Evolutionary conservation across 2,888 invertebrate genomes (phyloP).

Genomic region (Barypeithes pellucidus): DNA sequence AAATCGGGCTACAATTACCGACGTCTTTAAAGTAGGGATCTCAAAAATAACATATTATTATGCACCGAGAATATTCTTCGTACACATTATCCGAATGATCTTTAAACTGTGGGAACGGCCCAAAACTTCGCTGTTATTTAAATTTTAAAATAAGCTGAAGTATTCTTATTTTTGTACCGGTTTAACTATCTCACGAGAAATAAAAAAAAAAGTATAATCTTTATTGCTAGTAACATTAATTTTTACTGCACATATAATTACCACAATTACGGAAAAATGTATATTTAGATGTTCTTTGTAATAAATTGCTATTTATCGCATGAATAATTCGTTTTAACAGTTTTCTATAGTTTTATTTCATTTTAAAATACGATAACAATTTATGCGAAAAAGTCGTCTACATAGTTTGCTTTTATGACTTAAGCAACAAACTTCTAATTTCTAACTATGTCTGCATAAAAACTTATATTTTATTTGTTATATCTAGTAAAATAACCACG

Average conservation of each 20-base stretch:
- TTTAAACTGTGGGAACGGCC: conserved; percentile 52
- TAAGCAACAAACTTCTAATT: too few species aligned
- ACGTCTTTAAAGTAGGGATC: conserved; percentile 43
- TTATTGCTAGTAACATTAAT: conserved; percentile 43
- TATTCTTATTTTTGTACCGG: conserved; percentile 32
- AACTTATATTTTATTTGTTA: too few species aligned
- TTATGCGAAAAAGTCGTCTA: not conserved
- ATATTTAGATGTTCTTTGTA: conserved; percentile 38
- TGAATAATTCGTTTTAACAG: conserved; percentile 19
- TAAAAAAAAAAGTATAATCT: conserved; percentile 41
- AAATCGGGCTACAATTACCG: conserved; percentile 41
- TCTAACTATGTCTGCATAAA: too few species aligned
- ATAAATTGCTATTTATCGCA: conserved; percentile 25
- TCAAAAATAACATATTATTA: conserved; percentile 52
- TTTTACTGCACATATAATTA: conserved; percentile 46
- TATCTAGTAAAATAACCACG: too few species aligned
- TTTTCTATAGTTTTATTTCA: conserved; percentile 15
- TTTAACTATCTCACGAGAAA: conserved; percentile 49
- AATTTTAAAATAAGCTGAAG: conserved; percentile 49
- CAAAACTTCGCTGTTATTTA: conserved; percentile 48
- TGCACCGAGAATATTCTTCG: conserved; percentile 48
- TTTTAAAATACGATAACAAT: not conserved
- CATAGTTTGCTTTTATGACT: too few species aligned
- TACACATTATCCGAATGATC: conserved; percentile 52
- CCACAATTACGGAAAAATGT: conserved; percentile 42